These are phyloP conservation scores for Sterrhoptilus dennistouni DNA, from an alignment of 2,113 vertebrate species.

Conservation along the genomic window DNA sequence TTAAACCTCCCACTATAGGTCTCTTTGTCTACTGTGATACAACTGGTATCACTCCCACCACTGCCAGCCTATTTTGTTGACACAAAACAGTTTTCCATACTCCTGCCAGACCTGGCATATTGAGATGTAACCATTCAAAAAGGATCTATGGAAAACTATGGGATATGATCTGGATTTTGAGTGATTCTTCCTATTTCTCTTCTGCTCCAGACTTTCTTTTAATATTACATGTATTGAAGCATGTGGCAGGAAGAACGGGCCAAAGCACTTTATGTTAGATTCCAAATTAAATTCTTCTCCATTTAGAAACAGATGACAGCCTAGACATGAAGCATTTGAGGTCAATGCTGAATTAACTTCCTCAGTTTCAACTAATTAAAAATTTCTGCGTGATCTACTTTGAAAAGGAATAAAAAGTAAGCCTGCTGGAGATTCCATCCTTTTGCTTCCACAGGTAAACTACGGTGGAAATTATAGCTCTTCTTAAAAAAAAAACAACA, in stretches of 20 bases:
- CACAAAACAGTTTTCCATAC: not conserved
- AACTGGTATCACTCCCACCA: not conserved
- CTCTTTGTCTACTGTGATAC: not conserved
- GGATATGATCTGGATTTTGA: not conserved
- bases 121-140: not conserved
- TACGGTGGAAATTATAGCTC: not conserved
- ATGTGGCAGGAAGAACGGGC: not conserved
- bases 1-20: conserved; percentile 44
- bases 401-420: not conserved
- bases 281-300: conserved; percentile 19
- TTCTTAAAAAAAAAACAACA: not conserved
- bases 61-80: not conserved
- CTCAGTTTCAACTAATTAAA: conserved; percentile 6
- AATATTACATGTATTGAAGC: not conserved
- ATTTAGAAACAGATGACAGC: conserved; percentile 9
- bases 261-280: not conserved
- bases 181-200: not conserved
- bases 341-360: not conserved
- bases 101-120: not conserved
- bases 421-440: rapidly evolving
- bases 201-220: not conserved
- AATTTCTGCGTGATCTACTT: not conserved
- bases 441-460: not conserved
- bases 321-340: not conserved
- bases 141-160: not conserved